phyloP scores from a whole-genome alignment of 2,888 invertebrate genomes.

The Caenorhabditis macrosperma region DNA sequence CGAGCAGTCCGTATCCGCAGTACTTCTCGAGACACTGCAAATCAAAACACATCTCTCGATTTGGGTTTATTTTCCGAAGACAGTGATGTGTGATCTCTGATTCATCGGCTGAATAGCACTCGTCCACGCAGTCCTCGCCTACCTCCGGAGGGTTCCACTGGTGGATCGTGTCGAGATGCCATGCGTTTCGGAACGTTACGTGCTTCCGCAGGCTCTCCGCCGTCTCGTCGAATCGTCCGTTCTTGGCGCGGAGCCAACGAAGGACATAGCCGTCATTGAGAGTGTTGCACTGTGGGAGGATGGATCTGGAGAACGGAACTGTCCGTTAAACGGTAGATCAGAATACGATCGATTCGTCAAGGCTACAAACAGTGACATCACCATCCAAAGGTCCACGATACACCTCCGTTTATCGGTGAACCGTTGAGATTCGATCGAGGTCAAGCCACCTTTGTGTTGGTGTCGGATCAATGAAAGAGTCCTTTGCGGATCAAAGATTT shows the following conservation, averaged over 20 bases:
- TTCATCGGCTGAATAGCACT: neutral
- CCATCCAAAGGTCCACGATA: neutral
- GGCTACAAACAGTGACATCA: neutral
- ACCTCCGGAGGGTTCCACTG: conserved; percentile 80
- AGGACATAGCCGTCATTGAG: conserved; percentile 70
- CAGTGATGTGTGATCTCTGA: conserved; percentile 27
- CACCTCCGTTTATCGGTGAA: neutral
- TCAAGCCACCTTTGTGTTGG: neutral
- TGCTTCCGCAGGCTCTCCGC: conserved; percentile 77
- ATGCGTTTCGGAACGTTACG: conserved; percentile 78
- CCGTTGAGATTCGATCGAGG: neutral
- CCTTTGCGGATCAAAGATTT: too few relatives aligned
- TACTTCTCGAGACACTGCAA: conserved; percentile 80
- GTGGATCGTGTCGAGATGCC: conserved; percentile 77
- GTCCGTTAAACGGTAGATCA: neutral
- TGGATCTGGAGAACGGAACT: conserved; percentile 58
- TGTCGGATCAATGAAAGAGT: neutral
- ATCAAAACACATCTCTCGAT: neutral
- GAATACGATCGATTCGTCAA: neutral
- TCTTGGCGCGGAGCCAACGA: conserved; percentile 65
- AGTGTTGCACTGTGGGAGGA: conserved; percentile 61
- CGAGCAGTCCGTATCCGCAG: conserved; percentile 79
- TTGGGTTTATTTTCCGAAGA: neutral
- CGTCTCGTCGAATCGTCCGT: conserved; percentile 73
- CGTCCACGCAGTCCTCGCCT: neutral